A percentile compares a stretch with the other conserved stretches of the same genome.
phyloP scores from a whole-genome alignment of 2,888 invertebrate species.

The Branchipolynoe longqiensis region DNA sequence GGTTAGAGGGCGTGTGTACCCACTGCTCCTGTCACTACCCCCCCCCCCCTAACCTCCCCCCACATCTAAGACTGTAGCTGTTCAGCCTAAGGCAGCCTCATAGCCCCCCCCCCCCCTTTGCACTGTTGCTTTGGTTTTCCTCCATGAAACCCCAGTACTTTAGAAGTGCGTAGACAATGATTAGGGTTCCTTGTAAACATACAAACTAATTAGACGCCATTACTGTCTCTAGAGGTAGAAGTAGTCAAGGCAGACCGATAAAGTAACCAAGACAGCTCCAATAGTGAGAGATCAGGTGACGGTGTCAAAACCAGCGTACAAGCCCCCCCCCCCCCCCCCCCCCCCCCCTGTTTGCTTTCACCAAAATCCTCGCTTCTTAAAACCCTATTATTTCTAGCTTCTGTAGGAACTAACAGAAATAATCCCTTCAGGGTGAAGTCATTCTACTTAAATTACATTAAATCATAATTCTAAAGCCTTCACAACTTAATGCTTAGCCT shows the following conservation, averaged over 20 bases:
- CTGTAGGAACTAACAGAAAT: background rate
- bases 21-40: background rate
- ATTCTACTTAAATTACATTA: background rate
- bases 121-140: slow-evolving; percentile 50
- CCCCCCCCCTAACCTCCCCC: background rate
- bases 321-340: too few relatives aligned
- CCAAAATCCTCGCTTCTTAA: slow-evolving; percentile 4
- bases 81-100: background rate
- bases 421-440: background rate
- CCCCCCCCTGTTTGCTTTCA: slow-evolving; percentile 9
- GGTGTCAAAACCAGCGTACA: too few relatives aligned
- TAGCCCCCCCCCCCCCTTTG: slow-evolving; percentile 36
- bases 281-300: too few relatives aligned
- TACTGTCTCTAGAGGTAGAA: slow-evolving; percentile 22
- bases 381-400: slow-evolving; percentile 35
- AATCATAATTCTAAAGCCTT: background rate
- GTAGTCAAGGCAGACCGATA: slow-evolving; percentile 16
- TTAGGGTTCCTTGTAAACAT: background rate
- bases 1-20: slow-evolving; percentile 12
- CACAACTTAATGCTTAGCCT: too few relatives aligned
- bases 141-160: slow-evolving; percentile 11
- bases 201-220: slow-evolving; percentile 8
- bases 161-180: slow-evolving; percentile 38
- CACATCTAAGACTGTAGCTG: slow-evolving; percentile 30
- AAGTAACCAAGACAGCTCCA: too few relatives aligned